Base-by-base conservation (phyloP, 2,113 vertebrate species). In the Eonycteris spelaea region DNA sequence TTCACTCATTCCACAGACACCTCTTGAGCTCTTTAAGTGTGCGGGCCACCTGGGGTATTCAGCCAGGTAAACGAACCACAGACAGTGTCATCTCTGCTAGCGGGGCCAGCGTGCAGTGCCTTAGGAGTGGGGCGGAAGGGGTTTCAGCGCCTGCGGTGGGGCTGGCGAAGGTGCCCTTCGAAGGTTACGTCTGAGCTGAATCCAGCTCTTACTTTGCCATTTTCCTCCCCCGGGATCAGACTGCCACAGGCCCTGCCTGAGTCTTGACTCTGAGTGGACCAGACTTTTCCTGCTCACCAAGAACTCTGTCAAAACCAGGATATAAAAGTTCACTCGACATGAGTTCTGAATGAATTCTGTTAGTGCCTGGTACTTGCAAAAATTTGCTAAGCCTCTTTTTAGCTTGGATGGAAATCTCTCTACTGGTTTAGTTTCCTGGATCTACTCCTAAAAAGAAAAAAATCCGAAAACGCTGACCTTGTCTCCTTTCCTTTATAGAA, bases 231-330 rank as follows among this genome's bases (percentile, higher is more conserved):
- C 55, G 68, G 5, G 33, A 21, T 71, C 12, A 68, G 35, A 70
- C 40, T 55, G 22, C 61, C 48, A 73, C 6, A 10, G 43, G 4
- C 15, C 3, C 67, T 93, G 68, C 71, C 70, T 68, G 61, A 38
- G 40, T 68, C 91, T 57, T 73, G 48, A 57, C 67, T 13, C 35
- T 48, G 30, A 61, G 40, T 21, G 26, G n/a, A 65, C 70, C 57
- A 79, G 63, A 63, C 63, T 53, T 95, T 68, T 68, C n/a, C 51
- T 87, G 57, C 70, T 92, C 77, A 83, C 88, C 70, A 70, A 87
- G 73, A 77, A 24, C 90, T 86, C 73, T 53, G 57, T 96, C 15
- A 77, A 83, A 80, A 78, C 22, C 22, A 63, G n/a, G 74, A 73
- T 79, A 16, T 19, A 70, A 63, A 63, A 80, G 90, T 91, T 83